Evolutionary conservation across 2,888 invertebrate species (phyloP).

Genomic region (Acanthococcus lagerstroemiae): DNA sequence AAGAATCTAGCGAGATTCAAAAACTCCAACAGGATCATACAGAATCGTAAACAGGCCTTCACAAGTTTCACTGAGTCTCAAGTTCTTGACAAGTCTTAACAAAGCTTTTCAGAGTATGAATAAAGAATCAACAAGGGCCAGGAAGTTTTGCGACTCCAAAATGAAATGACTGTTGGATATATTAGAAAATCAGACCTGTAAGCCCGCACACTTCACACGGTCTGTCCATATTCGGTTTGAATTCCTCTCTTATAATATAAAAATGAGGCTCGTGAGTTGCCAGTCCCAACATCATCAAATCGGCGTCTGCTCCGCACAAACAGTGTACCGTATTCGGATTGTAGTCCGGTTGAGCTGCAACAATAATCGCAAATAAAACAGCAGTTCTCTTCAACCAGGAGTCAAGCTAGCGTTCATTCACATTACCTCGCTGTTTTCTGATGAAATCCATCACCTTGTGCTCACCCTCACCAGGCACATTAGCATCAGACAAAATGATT

Average conservation of each 20-base stretch:
- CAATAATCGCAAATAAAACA: background rate
- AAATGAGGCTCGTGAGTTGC: conserved; percentile 99
- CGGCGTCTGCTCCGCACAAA: conserved; percentile 95
- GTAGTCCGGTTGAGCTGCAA: conserved; percentile 72
- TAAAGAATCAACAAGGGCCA: no score
- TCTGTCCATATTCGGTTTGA: conserved; percentile 89
- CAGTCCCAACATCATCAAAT: conserved; percentile 94
- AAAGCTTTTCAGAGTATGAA: no score
- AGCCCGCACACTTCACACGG: conserved; percentile 94
- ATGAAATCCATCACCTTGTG: conserved; percentile 99
- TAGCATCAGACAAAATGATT: conserved; percentile 96
- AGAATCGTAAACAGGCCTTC: no score
- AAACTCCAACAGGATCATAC: no score
- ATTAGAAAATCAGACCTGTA: no score
- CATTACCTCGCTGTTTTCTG: conserved; percentile 84
- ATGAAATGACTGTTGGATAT: no score
- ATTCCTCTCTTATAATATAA: conserved; percentile 97
- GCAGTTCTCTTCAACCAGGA: no score
- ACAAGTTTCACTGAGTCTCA: no score
- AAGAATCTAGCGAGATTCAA: no score
- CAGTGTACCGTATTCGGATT: conserved; percentile 98
- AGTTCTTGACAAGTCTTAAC: no score
- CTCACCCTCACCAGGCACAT: conserved; percentile 95
- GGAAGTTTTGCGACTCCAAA: no score
- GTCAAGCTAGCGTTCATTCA: no score